Evolutionary conservation across 1,140 invertebrate species (phyloP).

Genomic region (Lamellibrachia luymesi): DNA sequence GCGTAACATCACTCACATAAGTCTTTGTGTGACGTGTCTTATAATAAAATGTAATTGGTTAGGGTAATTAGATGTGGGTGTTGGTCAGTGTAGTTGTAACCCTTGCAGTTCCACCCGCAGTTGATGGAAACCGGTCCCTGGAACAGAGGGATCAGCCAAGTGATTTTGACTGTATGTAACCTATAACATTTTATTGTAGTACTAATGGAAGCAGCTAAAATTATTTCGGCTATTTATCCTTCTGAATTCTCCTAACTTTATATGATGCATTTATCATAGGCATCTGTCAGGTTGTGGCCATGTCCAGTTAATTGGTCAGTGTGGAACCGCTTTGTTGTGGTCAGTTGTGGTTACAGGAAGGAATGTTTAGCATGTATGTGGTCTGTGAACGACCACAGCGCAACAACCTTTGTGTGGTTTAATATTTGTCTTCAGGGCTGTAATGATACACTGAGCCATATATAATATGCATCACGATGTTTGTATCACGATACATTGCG

Average conservation of each 20-base stretch:
- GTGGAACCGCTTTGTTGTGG: no score
- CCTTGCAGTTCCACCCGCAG: not conserved
- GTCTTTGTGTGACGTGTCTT: not conserved
- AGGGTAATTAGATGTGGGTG: not conserved
- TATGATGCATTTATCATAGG: not conserved
- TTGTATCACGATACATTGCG: no score
- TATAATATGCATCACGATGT: no score
- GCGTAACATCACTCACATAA: not conserved
- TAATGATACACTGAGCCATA: no score
- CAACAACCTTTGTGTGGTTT: not conserved
- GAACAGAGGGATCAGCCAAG: not conserved
- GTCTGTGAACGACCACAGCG: not conserved
- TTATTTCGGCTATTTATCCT: not conserved
- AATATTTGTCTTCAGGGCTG: not conserved
- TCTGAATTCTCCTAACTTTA: not conserved
- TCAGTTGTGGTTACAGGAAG: not conserved
- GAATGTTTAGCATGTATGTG: no score
- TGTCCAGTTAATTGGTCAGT: not conserved
- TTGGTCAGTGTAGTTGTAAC: not conserved
- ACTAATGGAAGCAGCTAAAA: not conserved
- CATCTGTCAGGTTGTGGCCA: not conserved
- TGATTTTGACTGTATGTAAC: not conserved
- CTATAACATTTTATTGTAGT: not conserved
- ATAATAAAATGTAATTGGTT: not conserved
- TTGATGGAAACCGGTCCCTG: not conserved